phyloP scores from a whole-genome alignment of 1,140 invertebrate genomes.

The Lithobius niger region DNA sequence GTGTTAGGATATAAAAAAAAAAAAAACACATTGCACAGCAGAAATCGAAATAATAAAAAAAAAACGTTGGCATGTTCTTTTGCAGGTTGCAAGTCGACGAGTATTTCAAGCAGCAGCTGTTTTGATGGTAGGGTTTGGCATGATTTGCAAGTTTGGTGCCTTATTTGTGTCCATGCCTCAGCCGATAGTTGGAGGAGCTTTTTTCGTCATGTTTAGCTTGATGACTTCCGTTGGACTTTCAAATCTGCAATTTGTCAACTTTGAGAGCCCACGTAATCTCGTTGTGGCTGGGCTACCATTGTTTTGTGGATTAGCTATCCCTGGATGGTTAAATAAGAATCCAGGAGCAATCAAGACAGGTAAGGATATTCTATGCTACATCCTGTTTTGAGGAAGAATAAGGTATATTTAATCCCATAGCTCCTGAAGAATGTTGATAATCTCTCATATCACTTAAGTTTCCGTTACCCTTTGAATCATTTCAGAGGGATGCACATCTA shows the following conservation, averaged over 20 bases:
- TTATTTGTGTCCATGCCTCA: slow-evolving; percentile 33
- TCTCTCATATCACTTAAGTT: too few relatives aligned
- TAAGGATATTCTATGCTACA: not conserved
- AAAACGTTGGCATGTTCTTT: too few relatives aligned
- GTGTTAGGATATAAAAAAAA: too few relatives aligned
- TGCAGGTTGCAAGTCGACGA: slow-evolving; percentile 63
- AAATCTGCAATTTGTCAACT: slow-evolving; percentile 30
- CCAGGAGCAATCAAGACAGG: slow-evolving; percentile 26
- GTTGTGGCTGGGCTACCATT: slow-evolving; percentile 32
- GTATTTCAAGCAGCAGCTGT: slow-evolving; percentile 53
- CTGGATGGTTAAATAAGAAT: slow-evolving; percentile 25
- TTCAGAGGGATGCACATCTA: too few relatives aligned
- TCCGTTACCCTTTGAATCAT: too few relatives aligned
- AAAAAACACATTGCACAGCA: too few relatives aligned
- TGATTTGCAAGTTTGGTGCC: slow-evolving; percentile 24
- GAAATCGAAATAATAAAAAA: too few relatives aligned
- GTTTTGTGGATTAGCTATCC: slow-evolving; percentile 30
- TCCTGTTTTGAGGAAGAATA: too few relatives aligned
- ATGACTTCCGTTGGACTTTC: slow-evolving; percentile 56
- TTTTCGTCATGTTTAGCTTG: slow-evolving; percentile 78
- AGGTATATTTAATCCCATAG: too few relatives aligned
- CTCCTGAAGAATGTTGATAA: too few relatives aligned
- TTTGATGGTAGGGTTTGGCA: slow-evolving; percentile 24
- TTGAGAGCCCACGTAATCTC: slow-evolving; percentile 31
- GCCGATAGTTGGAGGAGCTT: slow-evolving; percentile 49